These are phyloP conservation scores for Leuciscus waleckii DNA, from an alignment of 2,797 vertebrate species.

Conservation along the genomic window DNA sequence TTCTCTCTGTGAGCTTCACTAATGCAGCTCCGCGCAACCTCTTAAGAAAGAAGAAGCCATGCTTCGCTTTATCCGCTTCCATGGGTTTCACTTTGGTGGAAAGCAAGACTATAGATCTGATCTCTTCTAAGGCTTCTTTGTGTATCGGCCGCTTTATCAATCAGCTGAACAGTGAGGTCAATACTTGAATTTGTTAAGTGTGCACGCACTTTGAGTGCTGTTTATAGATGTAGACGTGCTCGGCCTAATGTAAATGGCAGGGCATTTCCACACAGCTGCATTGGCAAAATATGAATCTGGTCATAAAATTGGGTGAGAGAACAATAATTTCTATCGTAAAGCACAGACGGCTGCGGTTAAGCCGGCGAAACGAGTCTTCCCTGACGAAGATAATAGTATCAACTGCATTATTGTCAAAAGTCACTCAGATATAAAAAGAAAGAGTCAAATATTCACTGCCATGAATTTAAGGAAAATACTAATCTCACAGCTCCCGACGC, in stretches of 20 bases:
- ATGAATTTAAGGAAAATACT: slow-evolving; percentile 52
- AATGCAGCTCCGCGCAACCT: slow-evolving; percentile 54
- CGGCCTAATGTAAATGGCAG: not conserved
- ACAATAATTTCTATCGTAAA: not conserved
- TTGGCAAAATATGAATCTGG: slow-evolving; percentile 22
- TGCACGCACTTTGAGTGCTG: not conserved
- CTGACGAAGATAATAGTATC: slow-evolving; percentile 36
- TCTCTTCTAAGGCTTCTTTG: slow-evolving; percentile 49
- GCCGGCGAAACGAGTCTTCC: slow-evolving; percentile 14
- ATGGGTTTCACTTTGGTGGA: slow-evolving; percentile 46
- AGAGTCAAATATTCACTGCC: slow-evolving; percentile 56
- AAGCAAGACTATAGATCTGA: slow-evolving; percentile 52
- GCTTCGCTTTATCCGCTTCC: slow-evolving; percentile 52
- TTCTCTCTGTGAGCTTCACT: slow-evolving; percentile 60
- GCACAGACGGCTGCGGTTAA: slow-evolving; percentile 31
- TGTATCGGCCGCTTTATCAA: slow-evolving; percentile 26
- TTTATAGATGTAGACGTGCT: not conserved
- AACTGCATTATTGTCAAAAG: slow-evolving; percentile 53
- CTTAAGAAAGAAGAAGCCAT: slow-evolving; percentile 52
- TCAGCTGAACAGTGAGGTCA: slow-evolving; percentile 23
- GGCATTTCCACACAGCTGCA: not conserved
- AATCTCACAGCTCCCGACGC: slow-evolving; percentile 52
- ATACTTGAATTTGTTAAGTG: slow-evolving; percentile 29
- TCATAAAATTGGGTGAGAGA: slow-evolving; percentile 21
- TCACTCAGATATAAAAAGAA: slow-evolving; percentile 52